Evolutionary conservation across 2,797 vertebrate species (phyloP), one percentile per base, ranked within the genome.

Genomic region (Gila robusta): DNA sequence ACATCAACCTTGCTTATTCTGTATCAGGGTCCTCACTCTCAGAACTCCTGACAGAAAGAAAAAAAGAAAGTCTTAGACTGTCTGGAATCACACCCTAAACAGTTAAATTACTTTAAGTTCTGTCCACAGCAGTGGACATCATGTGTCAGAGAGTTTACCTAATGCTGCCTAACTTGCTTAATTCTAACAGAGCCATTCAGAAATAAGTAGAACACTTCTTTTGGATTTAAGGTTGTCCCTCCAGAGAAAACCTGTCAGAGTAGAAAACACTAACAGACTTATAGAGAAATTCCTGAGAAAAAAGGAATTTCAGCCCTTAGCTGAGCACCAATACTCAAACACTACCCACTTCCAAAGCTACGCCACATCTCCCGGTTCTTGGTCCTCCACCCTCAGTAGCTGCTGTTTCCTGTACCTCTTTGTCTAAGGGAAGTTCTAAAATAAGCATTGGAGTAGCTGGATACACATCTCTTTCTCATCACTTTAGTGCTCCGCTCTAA

Each of bases 381-480:
- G 49, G 78, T 49, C 87, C 88, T 90, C 84, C 95, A 95, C 95
- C 94, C 97, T 96, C 96, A 93, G 90, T 95, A 96, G 93, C 92
- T 90, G 92, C 91, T 89, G 92, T 96, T 97, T 97, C 97, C 97
- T 97, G 93, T 93, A 84, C 93, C 95, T 96, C 95, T 96, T 96
- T 97, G 96, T 96, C 96, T 94, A 93, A 91, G 94, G 94, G 95
- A 95, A 96, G 95, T 94, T 94, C 94, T 95, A 94, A 95, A 97
- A 97, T 96, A 96, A 97, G 95, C 94, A 95, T 92, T 93, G 92
- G 93, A 93, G 94, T 91, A 90, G 93, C 83, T 89, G 35, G 89
- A 92, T 88, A 90, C 79, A 83, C 90, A 91, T 32, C n/a, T 32
- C 14, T 66, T 66, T 66, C 93, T 96, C 94, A 67, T 81, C 62